Percentiles rank a stretch among this genome's conserved stretches.
Evolutionary conservation across 2,797 vertebrate species (phyloP).

Genomic region (Coendou prehensilis): DNA sequence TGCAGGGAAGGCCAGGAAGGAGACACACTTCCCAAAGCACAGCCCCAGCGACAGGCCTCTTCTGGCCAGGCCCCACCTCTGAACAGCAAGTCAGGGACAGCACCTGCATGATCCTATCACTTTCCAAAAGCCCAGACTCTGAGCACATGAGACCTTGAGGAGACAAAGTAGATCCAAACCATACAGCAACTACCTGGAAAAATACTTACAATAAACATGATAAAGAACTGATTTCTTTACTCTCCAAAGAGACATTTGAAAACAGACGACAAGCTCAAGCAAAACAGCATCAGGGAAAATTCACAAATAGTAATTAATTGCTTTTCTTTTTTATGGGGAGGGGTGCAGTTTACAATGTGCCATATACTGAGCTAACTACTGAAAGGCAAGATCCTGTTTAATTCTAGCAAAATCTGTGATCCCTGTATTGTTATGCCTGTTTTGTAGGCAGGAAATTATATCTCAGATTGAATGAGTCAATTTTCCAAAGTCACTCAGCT

Average conservation of each 20-base stretch:
- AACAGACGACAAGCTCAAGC: not conserved
- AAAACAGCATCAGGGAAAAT: not conserved
- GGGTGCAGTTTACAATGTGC: not conserved
- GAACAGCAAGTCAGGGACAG: not conserved
- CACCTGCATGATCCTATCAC: not conserved
- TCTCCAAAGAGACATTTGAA: constrained; percentile 9
- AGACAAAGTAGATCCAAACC: not conserved
- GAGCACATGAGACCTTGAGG: not conserved
- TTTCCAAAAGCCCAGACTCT: not conserved
- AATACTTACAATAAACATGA: not conserved
- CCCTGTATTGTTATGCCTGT: not conserved
- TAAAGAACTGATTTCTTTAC: not conserved
- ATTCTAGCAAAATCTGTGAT: not conserved
- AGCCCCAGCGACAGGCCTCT: not conserved
- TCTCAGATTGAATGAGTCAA: not conserved
- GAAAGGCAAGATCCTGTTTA: not conserved
- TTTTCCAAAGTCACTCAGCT: not conserved
- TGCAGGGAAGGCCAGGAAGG: not conserved
- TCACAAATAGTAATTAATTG: not conserved
- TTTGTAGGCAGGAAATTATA: not conserved
- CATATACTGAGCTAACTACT: not conserved
- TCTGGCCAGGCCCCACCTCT: not conserved
- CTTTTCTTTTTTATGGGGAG: not conserved
- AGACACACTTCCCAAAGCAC: not conserved
- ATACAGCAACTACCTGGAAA: not conserved